Base-by-base conservation (phyloP, 2,888 invertebrate genomes). In the Dusona sp. region DNA sequence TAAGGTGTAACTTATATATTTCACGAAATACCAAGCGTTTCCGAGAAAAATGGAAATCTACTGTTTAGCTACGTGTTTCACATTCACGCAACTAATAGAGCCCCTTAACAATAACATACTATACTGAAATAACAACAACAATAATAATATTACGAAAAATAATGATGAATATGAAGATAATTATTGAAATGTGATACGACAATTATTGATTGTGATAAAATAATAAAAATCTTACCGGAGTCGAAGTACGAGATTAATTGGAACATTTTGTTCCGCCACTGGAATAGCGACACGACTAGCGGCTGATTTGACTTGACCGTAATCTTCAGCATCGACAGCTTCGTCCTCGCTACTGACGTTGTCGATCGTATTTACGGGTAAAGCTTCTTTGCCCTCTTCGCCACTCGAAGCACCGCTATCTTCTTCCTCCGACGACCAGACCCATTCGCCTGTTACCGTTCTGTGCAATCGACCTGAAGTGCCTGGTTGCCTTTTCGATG, bases 391-490 rank as follows among this genome's bases (percentile, higher is more conserved):
- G 42, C 93, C 91, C 82, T 95, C 95, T 51, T 95, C 95, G 22
- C 95, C 95, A 84, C 95, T 95, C 3, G 95, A 95, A 6, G 94
- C 95, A 29, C 94, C 95, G 82, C 96, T 97, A 90, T 97, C 97
- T 90, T 98, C 98, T 92, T 99, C 99, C 92, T 98, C 98, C 91
- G 98, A 98, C 85, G 98, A 99, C 99, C 99, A 99, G 86, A 99
- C 98, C 99, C 99, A 99, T 94, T 98, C 98, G 54, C 99, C 99
- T 36, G 98, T 98, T 91, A 98, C 98, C 89, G 98, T 99, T 92
- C 99, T 96, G 94, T 98, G 98, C 88, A 98, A 95, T 79, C 96
- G 94, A 33, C 96, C 96, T 57, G 95, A 96, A 0, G 98, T 97
- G 42, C 98, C 98, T 0, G 98, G 98, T 94, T 98, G 97, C 88